Base-by-base conservation (phyloP, 1,140 invertebrate genomes). In the Schlechtendalia chinensis region DNA sequence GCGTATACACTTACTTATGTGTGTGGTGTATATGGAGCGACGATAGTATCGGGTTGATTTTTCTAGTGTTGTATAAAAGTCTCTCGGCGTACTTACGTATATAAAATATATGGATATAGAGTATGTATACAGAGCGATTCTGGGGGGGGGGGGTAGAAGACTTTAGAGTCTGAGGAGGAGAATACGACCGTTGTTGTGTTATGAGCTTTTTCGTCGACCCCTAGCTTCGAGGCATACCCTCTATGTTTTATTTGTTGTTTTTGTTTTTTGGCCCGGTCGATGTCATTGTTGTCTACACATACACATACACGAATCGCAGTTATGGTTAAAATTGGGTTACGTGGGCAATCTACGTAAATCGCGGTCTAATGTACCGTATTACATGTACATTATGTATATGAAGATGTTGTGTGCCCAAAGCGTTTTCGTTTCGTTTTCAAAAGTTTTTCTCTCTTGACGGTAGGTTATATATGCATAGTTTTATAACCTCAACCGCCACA, bases 241-340 rank as follows among this genome's bases (percentile, higher is more conserved):
- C 6, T 11, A 14, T 71, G 45, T 71, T 71, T 71, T 71, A 11
- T 27, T 53, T 53, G 29, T 65, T 65, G 17, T 65, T 65, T 65
- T 65, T 65, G 3, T 32, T 65, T 39, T 65, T 50, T 50, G 11
- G 2, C 16, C 2, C 0, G 14, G 14, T 71, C 67, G 45, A 71
- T 24, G 22, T 53, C 47, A 29, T 53, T 71, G 67, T 71, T 53
- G 16, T 53, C 22, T n/a, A 16, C 22, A 47, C n/a, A 45, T 3
- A 45, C 16, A 24, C 22, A 47, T 24, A 22, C 10, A 27, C 47
- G 24, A 53, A 27, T 53, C 3, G 24, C 24, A 17, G 14, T 54
- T 72, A 29, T 53, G 47, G 29, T 47, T 54, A 19, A 53, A 72
- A 72, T 53, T 54, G 16, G 50, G 69, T 72, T 72, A 72, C 69